Evolutionary conservation across 2,113 vertebrate genomes (phyloP).

Genomic region (Neomonachus schauinslandi): DNA sequence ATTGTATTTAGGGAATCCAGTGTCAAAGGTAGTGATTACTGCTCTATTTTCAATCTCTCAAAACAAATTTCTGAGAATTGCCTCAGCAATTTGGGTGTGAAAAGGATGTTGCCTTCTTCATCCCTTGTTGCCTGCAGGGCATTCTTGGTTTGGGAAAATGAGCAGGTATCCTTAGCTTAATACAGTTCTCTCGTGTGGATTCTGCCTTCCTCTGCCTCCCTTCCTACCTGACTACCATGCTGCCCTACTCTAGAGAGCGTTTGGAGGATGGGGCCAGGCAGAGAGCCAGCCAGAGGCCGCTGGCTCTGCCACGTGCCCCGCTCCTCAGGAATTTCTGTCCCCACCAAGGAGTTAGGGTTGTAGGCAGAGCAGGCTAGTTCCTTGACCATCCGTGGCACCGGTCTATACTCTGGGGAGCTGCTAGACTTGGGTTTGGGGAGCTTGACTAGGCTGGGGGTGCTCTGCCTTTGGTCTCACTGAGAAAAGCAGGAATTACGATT

Average conservation of each 20-base stretch:
- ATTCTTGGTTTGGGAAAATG: neutral
- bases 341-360: neutral
- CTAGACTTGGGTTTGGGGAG: neutral
- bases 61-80: conserved; percentile 52
- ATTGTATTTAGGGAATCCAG: neutral
- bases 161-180: neutral
- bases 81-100: neutral
- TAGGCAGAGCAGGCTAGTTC: neutral
- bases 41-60: neutral
- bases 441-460: neutral
- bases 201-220: neutral
- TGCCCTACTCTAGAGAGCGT: neutral
- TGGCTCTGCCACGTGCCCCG: rapidly evolving
- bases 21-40: conserved; percentile 47
- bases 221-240: neutral
- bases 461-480: neutral
- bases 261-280: neutral
- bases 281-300: neutral
- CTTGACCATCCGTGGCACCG: neutral
- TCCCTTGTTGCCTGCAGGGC: neutral
- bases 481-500: neutral
- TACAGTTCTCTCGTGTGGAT: neutral
- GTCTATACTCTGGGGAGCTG: neutral
- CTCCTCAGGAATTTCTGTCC: neutral
- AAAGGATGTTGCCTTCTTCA: neutral